These are phyloP conservation scores for Psittacula echo DNA, from an alignment of 2,797 vertebrate species.

Conservation along the genomic window DNA sequence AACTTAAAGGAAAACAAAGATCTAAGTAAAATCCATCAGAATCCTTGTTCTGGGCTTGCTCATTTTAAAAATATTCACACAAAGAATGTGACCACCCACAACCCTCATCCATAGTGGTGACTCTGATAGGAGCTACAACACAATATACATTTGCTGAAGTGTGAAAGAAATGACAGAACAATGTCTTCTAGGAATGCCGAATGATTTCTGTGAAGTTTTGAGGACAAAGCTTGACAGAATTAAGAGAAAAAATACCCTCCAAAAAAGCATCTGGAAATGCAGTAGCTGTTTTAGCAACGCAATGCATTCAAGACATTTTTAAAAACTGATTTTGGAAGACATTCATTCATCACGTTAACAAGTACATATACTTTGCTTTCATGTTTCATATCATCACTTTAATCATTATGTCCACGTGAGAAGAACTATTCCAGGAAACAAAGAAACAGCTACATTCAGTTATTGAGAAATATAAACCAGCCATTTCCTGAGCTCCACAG, in stretches of 20 bases:
- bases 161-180: conserved; percentile 45
- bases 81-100: conserved; percentile 59
- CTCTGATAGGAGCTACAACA: conserved; percentile 32
- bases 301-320: not conserved
- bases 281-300: not conserved
- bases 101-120: conserved; percentile 14
- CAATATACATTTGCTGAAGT: conserved; percentile 49
- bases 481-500: not conserved
- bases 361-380: not conserved
- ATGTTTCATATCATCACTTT: not conserved
- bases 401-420: not conserved
- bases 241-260: not conserved
- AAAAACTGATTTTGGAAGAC: not conserved
- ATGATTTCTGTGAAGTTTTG: conserved; percentile 13
- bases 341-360: not conserved
- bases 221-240: conserved; percentile 12
- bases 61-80: conserved; percentile 28
- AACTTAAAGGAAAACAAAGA: conserved; percentile 3
- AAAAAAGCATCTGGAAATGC: not conserved
- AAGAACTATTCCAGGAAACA: not conserved
- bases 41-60: not conserved
- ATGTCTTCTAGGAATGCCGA: conserved; percentile 20
- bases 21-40: not conserved
- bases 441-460: not conserved
- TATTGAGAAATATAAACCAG: not conserved